These are phyloP conservation scores for Tiphia femorata DNA, from an alignment of 2,888 invertebrate species.

Conservation along the genomic window DNA sequence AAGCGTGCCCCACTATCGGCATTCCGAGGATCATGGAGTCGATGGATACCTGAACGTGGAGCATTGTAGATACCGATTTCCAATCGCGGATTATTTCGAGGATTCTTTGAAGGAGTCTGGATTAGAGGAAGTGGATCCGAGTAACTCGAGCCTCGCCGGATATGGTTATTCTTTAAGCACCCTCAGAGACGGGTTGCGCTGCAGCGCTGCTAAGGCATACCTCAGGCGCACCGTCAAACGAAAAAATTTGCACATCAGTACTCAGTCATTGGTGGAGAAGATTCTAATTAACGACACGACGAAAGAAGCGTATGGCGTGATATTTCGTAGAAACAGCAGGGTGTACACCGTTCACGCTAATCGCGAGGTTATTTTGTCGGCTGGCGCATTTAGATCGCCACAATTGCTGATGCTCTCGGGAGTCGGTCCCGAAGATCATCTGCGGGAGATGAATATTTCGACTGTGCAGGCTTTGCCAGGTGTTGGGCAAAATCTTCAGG, in stretches of 20 bases:
- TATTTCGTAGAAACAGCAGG: conserved; percentile 72
- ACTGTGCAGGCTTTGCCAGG: conserved; percentile 76
- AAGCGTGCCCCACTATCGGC: conserved; percentile 74
- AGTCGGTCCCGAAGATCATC: conserved; percentile 78
- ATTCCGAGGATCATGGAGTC: conserved; percentile 77
- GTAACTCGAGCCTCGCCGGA: conserved; percentile 84
- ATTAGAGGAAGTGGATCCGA: conserved; percentile 79
- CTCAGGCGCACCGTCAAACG: conserved; percentile 77
- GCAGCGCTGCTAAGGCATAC: conserved; percentile 88
- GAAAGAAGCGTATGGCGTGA: conserved; percentile 77
- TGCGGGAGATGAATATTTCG: conserved; percentile 74
- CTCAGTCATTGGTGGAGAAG: conserved; percentile 78
- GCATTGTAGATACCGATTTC: conserved; percentile 76
- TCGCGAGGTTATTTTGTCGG: conserved; percentile 85
- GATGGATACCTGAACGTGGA: conserved; percentile 84
- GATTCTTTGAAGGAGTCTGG: conserved; percentile 79
- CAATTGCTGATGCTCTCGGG: conserved; percentile 91
- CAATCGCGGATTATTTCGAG: conserved; percentile 78
- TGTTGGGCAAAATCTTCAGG: conserved; percentile 86
- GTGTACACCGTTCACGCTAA: conserved; percentile 73
- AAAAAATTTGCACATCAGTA: conserved; percentile 80
- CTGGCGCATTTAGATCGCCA: conserved; percentile 87
- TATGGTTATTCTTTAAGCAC: conserved; percentile 85
- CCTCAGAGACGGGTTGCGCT: conserved; percentile 81
- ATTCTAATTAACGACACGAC: conserved; percentile 75